These are phyloP conservation scores for Plemyria rubiginata DNA, from an alignment of 2,888 invertebrate genomes.

Conservation along the genomic window DNA sequence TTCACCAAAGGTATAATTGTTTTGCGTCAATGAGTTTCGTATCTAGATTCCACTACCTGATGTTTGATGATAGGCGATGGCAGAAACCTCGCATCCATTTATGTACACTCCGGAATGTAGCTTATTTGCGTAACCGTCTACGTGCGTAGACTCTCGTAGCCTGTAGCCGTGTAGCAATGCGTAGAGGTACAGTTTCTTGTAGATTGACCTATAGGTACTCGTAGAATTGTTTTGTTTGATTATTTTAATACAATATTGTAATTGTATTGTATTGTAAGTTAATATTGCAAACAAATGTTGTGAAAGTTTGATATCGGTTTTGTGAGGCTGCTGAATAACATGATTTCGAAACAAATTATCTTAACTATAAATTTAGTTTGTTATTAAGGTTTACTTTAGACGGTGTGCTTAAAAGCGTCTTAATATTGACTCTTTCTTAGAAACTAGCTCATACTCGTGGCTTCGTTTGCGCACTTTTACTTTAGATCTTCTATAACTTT, in stretches of 20 bases:
- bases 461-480: too few relatives aligned
- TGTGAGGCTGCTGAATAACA: not conserved
- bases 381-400: too few relatives aligned
- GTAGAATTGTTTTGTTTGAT: constrained; percentile 1
- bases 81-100: constrained; percentile 48
- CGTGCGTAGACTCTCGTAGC: constrained; percentile 60
- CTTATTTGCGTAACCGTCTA: constrained; percentile 53
- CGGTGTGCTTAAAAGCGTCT: not conserved
- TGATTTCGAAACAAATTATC: not conserved
- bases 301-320: not conserved
- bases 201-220: constrained; percentile 1
- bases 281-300: too few relatives aligned
- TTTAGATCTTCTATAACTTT: too few relatives aligned
- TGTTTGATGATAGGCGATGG: constrained; percentile 30
- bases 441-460: too few relatives aligned
- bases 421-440: constrained; percentile 21
- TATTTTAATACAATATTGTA: not conserved
- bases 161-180: constrained; percentile 48
- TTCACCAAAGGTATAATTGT: not conserved
- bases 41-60: constrained; percentile 10
- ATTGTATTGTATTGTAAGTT: too few relatives aligned
- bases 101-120: constrained; percentile 56
- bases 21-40: not conserved
- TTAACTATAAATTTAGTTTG: too few relatives aligned
- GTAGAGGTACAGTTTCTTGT: constrained; percentile 31